Evolutionary conservation across 2,797 vertebrate genomes (phyloP).

Genomic region (Paedocypris micromegethes): DNA sequence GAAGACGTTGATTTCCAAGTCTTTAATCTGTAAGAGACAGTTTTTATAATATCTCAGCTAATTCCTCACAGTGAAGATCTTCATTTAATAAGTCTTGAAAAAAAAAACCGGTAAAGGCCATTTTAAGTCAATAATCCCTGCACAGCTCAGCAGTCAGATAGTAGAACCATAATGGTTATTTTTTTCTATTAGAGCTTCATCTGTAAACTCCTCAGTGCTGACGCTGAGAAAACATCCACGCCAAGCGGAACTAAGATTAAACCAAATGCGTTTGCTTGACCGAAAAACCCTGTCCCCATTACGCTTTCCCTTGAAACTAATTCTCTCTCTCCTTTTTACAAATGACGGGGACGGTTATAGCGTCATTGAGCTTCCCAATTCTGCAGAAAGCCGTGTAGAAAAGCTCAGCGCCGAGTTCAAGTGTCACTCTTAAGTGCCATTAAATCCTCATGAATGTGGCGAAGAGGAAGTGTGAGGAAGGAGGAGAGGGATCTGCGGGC

Average conservation of each 20-base stretch:
- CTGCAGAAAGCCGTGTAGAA: constrained; percentile 58
- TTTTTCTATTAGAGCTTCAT: background rate
- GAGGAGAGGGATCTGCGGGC: constrained; percentile 34
- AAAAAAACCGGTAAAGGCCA: constrained; percentile 24
- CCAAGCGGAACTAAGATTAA: constrained; percentile 7
- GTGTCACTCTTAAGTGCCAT: constrained; percentile 55
- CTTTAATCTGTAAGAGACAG: too few relatives aligned
- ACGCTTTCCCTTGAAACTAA: background rate
- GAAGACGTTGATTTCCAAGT: too few relatives aligned
- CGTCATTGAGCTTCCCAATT: constrained; percentile 10
- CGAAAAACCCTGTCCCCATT: background rate
- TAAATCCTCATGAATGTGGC: constrained; percentile 60
- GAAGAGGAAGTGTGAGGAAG: constrained; percentile 47
- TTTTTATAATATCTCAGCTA: too few relatives aligned
- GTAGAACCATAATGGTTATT: background rate
- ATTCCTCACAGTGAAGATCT: too few relatives aligned
- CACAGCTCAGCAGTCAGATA: constrained; percentile 33
- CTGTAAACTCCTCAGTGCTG: constrained; percentile 21
- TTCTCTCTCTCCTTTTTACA: too few relatives aligned
- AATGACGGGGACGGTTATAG: too few relatives aligned
- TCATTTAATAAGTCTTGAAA: background rate
- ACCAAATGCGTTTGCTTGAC: constrained; percentile 2
- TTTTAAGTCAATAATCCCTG: constrained; percentile 33
- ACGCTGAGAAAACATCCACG: constrained; percentile 14
- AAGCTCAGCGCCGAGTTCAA: constrained; percentile 59